These are phyloP conservation scores for Rhabditoides inermis DNA, from an alignment of 2,888 invertebrate genomes.

Conservation along the genomic window DNA sequence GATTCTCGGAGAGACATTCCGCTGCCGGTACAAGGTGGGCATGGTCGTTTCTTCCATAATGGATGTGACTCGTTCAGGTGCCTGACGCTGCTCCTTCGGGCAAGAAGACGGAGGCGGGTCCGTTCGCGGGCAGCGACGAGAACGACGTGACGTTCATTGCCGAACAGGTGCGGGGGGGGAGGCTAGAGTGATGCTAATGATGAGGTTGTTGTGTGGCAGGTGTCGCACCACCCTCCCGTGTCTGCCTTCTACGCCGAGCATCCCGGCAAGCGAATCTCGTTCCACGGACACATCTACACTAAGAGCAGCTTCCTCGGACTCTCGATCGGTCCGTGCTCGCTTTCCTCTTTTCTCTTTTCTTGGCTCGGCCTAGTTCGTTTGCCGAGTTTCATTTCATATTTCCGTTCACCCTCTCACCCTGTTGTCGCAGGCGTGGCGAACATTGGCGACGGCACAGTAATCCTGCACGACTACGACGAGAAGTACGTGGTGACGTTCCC, in stretches of 20 bases:
- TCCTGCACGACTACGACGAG: conserved; percentile 76
- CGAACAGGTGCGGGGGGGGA: conserved; percentile 64
- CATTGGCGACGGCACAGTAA: conserved; percentile 86
- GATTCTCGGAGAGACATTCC: conserved; percentile 88
- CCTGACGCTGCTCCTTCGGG: conserved; percentile 29
- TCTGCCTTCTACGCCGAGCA: conserved; percentile 99
- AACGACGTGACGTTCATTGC: conserved; percentile 86
- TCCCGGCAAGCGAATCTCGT: conserved; percentile 75
- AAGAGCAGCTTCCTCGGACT: conserved; percentile 97
- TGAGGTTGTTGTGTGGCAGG: conserved; percentile 53
- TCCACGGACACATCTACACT: conserved; percentile 95
- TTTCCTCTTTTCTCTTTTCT: background rate
- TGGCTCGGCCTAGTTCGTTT: background rate
- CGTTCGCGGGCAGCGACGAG: conserved; percentile 79
- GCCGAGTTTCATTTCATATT: background rate
- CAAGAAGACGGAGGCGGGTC: conserved; percentile 53
- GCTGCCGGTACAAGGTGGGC: conserved; percentile 69
- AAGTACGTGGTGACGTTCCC: conserved; percentile 93
- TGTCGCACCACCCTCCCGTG: conserved; percentile 96
- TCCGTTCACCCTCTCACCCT: background rate
- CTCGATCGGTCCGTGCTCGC: conserved; percentile 59
- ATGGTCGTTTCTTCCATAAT: background rate
- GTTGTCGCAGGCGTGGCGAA: conserved; percentile 69
- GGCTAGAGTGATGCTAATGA: background rate
- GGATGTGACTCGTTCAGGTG: conserved; percentile 11